A percentile compares a stretch with the other conserved stretches of the same genome.
These are phyloP conservation scores for Oxyruncus cristatus DNA, from an alignment of 2,113 vertebrate species.

Conservation along the genomic window DNA sequence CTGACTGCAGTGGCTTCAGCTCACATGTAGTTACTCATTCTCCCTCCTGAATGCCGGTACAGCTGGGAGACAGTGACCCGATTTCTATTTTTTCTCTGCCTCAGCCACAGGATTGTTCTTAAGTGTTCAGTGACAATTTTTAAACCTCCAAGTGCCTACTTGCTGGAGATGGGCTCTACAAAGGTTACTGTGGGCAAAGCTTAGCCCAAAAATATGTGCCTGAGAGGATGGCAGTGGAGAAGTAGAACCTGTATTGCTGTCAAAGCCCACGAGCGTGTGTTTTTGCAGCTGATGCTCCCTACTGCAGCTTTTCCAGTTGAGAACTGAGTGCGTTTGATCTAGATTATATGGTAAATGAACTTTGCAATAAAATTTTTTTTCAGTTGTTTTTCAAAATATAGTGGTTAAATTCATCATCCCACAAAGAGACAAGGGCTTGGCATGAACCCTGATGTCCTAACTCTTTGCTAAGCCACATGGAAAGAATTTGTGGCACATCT, in stretches of 20 bases:
- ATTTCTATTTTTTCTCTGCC: background rate
- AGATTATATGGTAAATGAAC: background rate
- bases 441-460: background rate
- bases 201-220: background rate
- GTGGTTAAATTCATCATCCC: background rate
- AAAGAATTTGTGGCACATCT: background rate
- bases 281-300: background rate
- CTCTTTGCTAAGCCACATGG: background rate
- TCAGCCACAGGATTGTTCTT: background rate
- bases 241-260: background rate
- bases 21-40: background rate
- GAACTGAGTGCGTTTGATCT: background rate
- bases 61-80: background rate
- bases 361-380: background rate
- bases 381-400: background rate
- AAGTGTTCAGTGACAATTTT: background rate
- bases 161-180: background rate
- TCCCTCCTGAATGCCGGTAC: background rate
- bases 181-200: background rate
- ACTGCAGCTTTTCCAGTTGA: background rate
- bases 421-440: background rate
- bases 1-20: background rate
- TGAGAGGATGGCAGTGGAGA: background rate
- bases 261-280: background rate
- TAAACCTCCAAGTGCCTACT: background rate